Conservation (phyloP, 1,140 invertebrate genomes). For the Parasteatoda tepidariorum region DNA sequence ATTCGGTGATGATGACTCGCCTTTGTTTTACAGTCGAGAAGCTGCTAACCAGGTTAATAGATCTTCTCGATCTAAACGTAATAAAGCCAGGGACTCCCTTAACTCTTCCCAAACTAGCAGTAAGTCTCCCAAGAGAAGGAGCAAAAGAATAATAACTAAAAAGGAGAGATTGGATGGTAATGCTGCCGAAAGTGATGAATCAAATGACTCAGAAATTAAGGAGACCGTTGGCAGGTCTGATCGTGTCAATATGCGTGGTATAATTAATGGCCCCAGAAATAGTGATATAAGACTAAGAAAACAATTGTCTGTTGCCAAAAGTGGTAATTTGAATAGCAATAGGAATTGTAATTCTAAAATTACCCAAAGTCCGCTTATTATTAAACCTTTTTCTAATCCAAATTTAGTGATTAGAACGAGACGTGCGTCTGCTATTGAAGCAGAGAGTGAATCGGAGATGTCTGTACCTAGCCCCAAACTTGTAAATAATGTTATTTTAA, state of each 20-base stretch:
- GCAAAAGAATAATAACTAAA: conserved; percentile 11
- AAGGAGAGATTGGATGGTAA: conserved; percentile 1
- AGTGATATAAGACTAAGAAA: not conserved
- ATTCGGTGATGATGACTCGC: conserved; percentile 70
- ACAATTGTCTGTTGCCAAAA: not conserved
- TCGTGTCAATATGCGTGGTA: not conserved
- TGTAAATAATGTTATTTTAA: conserved; percentile 58
- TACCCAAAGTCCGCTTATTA: conserved; percentile 56
- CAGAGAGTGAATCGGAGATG: conserved; percentile 63
- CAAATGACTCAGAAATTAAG: not conserved
- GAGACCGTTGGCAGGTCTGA: not conserved
- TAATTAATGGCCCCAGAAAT: conserved; percentile 22
- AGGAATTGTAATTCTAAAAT: not conserved
- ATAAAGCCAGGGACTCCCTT: not conserved
- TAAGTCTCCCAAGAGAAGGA: conserved; percentile 8
- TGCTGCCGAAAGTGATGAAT: conserved; percentile 13
- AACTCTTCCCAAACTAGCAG: not conserved
- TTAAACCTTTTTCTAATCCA: conserved; percentile 70
- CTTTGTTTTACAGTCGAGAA: conserved; percentile 78
- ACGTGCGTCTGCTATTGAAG: conserved; percentile 67
- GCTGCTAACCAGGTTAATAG: conserved; percentile 80
- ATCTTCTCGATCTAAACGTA: conserved; percentile 25
- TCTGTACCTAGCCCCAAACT: conserved; percentile 72
- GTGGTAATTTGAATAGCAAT: not conserved
- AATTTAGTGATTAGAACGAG: conserved; percentile 72